These are phyloP conservation scores for Agapostemon virescens DNA, from an alignment of 2,888 invertebrate genomes.

Conservation along the genomic window DNA sequence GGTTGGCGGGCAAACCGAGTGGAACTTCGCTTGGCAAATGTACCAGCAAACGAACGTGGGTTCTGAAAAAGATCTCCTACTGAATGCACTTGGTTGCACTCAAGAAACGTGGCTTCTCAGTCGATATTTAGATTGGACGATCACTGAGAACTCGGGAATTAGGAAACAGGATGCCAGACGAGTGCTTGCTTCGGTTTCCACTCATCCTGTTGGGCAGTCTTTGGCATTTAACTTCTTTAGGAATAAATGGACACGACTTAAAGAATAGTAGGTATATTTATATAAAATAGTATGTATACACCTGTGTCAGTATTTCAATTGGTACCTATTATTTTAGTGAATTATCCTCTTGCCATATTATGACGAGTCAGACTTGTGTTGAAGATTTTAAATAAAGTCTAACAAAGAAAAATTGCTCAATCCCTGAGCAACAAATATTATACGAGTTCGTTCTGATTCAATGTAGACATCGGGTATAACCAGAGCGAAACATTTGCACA, in stretches of 20 bases:
- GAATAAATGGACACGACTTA: constrained; percentile 88
- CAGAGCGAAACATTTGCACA: too few relatives aligned
- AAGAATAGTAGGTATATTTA: constrained; percentile 85
- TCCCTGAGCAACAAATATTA: too few relatives aligned
- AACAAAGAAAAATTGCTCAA: too few relatives aligned
- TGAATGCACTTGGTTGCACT: constrained; percentile 91
- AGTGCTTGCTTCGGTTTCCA: constrained; percentile 89
- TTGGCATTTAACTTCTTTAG: constrained; percentile 90
- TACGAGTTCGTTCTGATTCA: too few relatives aligned
- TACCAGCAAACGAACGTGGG: constrained; percentile 89
- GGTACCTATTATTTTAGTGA: too few relatives aligned
- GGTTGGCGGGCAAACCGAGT: constrained; percentile 91
- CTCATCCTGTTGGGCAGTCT: constrained; percentile 90
- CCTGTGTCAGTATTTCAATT: too few relatives aligned
- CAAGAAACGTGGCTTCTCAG: constrained; percentile 91
- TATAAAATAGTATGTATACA: not conserved
- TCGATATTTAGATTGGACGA: constrained; percentile 88
- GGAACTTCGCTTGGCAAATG: constrained; percentile 93
- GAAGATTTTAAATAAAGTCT: too few relatives aligned
- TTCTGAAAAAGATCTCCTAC: constrained; percentile 89
- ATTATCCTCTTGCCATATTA: too few relatives aligned
- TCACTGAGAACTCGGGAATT: constrained; percentile 88
- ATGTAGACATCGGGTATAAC: too few relatives aligned
- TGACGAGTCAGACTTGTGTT: too few relatives aligned
- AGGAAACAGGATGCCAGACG: constrained; percentile 90